These are phyloP conservation scores for Cyprinodon tularosa DNA, from an alignment of 2,113 vertebrate species.

Conservation along the genomic window DNA sequence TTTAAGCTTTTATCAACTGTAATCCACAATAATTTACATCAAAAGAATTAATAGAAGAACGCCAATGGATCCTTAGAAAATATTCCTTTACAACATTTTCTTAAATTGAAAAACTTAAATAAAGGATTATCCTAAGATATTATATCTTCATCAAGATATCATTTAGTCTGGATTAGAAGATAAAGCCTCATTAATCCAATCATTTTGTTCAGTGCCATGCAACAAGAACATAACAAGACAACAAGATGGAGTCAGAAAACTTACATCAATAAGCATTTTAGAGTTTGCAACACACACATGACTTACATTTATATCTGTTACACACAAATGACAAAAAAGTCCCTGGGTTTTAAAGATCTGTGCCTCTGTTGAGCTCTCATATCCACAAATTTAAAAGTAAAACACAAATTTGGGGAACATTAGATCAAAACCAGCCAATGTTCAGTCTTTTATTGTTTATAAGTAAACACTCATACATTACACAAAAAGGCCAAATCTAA, in stretches of 20 bases:
- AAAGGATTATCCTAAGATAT: background rate
- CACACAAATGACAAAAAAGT: slow-evolving; percentile 70
- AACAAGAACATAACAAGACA: slow-evolving; percentile 78
- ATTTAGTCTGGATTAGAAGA: background rate
- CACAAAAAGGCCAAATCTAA: too few relatives aligned
- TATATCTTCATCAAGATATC: background rate
- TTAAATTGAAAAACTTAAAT: background rate
- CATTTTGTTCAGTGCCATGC: slow-evolving; percentile 74
- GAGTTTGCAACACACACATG: slow-evolving; percentile 54
- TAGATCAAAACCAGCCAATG: too few relatives aligned
- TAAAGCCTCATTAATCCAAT: background rate
- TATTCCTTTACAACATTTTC: background rate
- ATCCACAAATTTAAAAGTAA: background rate
- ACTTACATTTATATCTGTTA: slow-evolving; percentile 74
- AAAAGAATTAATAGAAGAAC: background rate
- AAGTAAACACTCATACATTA: too few relatives aligned
- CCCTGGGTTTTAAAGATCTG: background rate
- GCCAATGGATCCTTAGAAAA: background rate
- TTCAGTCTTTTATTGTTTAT: too few relatives aligned
- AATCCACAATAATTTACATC: background rate
- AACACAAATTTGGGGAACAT: background rate
- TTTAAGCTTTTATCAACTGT: background rate
- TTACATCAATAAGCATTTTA: slow-evolving; percentile 43
- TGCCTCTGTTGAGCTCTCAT: background rate
- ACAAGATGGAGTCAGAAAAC: slow-evolving; percentile 69